Evolutionary conservation across 2,797 vertebrate species (phyloP), one percentile per base, ranked within the genome.

Genomic region (Epinephelus coioides): DNA sequence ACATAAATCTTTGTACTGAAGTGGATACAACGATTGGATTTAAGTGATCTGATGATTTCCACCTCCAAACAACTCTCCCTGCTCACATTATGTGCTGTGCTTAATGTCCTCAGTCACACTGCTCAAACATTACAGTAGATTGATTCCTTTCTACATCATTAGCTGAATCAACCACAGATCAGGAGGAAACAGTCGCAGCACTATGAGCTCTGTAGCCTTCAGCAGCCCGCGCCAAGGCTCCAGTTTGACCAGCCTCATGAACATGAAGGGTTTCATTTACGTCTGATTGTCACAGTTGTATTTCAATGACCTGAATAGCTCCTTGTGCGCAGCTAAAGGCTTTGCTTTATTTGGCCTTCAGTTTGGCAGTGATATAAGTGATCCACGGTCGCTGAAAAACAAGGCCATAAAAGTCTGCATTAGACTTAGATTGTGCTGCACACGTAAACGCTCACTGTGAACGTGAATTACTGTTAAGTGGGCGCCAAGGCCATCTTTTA

Each of bases 281-380:
- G 54, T 82, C 83, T 84, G 86, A 92, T 91, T 88, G 87, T 89
- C 84, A 71, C 89, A 80, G 88, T 85, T 80, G 82, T 89, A 88
- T 86, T 87, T 93, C 91, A 92, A 12, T 55, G 83, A 69, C 75
- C 82, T 93, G 91, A 94, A 91, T 90, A 78, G 88, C 79, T 91
- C 91, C 86, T 91, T 93, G 90, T 94, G 46, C 5, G 46, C 6
- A 38, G 77, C 78, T 78, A 30, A 92, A 90, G 84, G 74, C 83
- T 79, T 75, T 50, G 81, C 90, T 94, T 92, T 89, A 81, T 90
- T 86, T 87, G 76, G 87, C 88, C 75, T 78, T 87, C 86, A 76
- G n/a, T 83, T 83, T 73, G 81, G 82, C 79, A 70, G 85, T 43
- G 83, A 85, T 88, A 81, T 83, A 80, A 86, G 84, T 83, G 81